Evolutionary conservation across 1,140 invertebrate genomes (phyloP), one percentile per base, ranked within the genome.

Genomic region (Chrysomallon squamiferum): DNA sequence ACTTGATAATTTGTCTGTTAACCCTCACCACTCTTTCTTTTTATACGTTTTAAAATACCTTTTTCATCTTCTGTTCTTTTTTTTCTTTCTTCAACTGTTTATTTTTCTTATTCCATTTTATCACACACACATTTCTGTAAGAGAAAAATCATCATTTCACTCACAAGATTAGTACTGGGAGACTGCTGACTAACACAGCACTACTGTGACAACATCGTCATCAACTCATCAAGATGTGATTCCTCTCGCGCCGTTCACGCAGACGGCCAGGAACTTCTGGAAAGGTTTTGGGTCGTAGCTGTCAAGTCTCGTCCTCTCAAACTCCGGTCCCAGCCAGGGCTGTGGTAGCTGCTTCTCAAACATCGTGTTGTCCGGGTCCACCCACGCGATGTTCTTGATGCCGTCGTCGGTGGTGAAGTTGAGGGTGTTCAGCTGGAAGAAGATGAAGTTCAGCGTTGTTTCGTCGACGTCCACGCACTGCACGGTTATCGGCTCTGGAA

Each of bases 361-460:
- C 20, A 95, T 73, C 67, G 88, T 79, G 43, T 92, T 84, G 69
- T 87, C 85, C 29, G 89, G 88, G 49, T 89, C 88, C 65, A 89
- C 87, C 88, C 92, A 95, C 88, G 91, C 93, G 72, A 92, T 88
- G 85, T 96, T 95, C 78, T 90, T 93, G 1, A 87, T 81, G 18
- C 89, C 89, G 32, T 88, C 84, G 35, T 61, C 79, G 9, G 41
- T 65, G 78, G 89, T 86, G 5, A 93, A 71, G 82, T 93, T 86
- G n/a, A 94, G 83, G 2, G 92, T 94, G 76, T 95, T 95, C 22
- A 96, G 84, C 85, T 96, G 93, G 67, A 93, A 90, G 38, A 93
- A 88, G 11, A 90, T 90, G 82, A 95, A 95, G 77, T 94, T 90
- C 77, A 93, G 93, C 9, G 86, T 80, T 62, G 89, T 85, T 13